Conservation (phyloP, 2,888 invertebrate genomes). For the Lithophane ornitopus region DNA sequence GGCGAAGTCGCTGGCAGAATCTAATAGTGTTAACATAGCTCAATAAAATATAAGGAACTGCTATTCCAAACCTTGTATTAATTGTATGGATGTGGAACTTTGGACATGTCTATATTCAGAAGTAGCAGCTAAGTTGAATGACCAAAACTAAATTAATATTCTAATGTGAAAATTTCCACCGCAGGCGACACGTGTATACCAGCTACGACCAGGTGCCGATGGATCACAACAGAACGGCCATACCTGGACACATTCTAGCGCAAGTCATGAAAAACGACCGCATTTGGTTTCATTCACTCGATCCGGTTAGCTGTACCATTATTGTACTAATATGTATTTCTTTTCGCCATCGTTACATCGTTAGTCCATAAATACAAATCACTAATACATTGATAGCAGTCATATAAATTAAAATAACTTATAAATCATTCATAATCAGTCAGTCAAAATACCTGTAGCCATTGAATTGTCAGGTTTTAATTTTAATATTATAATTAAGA, state of each 20-base stretch:
- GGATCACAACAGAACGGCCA: conserved; percentile 85
- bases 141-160: not conserved
- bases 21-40: not conserved
- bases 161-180: not conserved
- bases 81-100: not conserved
- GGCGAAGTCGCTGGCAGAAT: too few species aligned
- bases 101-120: not conserved
- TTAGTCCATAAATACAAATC: not conserved
- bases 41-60: not conserved
- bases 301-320: conserved; percentile 75
- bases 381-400: not conserved
- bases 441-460: not conserved
- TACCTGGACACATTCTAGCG: conserved; percentile 75
- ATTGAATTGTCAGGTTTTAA: not conserved
- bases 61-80: not conserved
- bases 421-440: too few species aligned
- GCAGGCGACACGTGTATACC: conserved; percentile 73
- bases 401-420: not conserved
- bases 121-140: not conserved
- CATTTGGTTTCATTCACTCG: conserved; percentile 82
- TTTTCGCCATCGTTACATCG: not conserved
- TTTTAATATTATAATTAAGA: not conserved
- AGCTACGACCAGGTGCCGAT: conserved; percentile 83
- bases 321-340: not conserved
- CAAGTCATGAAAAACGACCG: conserved; percentile 82